Evolutionary conservation across 2,888 invertebrate genomes (phyloP), one percentile per base, ranked within the genome.

Genomic region (Parascotia fuliginaria): DNA sequence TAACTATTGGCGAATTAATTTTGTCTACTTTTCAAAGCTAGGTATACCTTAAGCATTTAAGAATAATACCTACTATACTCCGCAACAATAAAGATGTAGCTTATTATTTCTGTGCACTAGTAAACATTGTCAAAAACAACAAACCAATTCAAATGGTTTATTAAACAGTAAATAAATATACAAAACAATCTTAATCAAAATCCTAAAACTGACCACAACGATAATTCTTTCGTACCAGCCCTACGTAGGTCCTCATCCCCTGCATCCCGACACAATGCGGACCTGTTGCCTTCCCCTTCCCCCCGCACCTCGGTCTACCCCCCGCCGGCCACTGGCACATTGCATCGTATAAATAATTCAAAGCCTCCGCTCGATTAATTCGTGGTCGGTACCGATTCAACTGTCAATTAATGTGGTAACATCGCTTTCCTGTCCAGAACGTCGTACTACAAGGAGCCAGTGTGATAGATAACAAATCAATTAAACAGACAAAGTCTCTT

Each of bases 281-380:
- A 87, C 89, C 89, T 88, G 89, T 87, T 86, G 84, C 83, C 55
- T 60, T 62, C 63, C 61, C 53, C 51, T n/a, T n/a, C n/a, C 60
- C 56, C 34, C 48, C 57, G 15, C 47, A 12, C 58, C 37, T 48
- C 52, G n/a, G 43, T 3, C 16, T 44, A 3, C 60, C 40, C 57
- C 55, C 57, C 71, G 65, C 62, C 64, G 66, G 60, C 77, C 73
- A 68, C 78, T 75, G 73, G 76, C 77, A 70, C 79, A 75, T 73
- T 75, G 79, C 79, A 76, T 73, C 79, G 83, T 84, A 89, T 89
- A 88, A 88, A 90, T 90, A 88, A 90, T 90, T 88, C 89, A 89
- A 83, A 77, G 76, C 73, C 73, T 51, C 61, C 65, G 61, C 65
- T 72, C 83, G 88, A 89, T 90, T 89, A 90, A 89, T 89, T 87